These are phyloP conservation scores for Eurytoma californica DNA, from an alignment of 2,888 invertebrate genomes.

Conservation along the genomic window DNA sequence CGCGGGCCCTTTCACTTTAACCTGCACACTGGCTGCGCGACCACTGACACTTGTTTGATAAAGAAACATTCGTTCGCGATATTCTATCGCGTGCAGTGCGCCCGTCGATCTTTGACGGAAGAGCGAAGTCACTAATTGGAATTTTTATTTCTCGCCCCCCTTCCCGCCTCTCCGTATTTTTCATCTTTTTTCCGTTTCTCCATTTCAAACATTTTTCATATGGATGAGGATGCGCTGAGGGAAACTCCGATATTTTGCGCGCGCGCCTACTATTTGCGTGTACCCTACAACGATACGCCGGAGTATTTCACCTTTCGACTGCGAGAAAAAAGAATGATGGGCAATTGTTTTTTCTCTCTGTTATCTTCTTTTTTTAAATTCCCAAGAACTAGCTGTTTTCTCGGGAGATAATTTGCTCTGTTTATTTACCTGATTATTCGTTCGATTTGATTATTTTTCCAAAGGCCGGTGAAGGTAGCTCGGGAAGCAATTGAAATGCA, in stretches of 20 bases:
- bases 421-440: no score
- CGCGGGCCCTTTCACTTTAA: background rate
- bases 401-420: no score
- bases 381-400: no score
- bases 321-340: no score
- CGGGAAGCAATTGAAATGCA: no score
- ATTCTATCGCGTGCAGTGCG: background rate
- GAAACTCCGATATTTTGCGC: background rate
- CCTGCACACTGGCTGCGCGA: background rate
- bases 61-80: background rate
- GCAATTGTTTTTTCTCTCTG: no score
- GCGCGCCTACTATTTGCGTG: no score
- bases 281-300: no score
- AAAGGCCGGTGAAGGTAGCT: no score
- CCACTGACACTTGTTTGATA: conserved; percentile 5
- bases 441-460: no score
- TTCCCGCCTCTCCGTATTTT: background rate
- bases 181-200: background rate
- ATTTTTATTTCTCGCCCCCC: background rate
- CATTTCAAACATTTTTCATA: conserved; percentile 1
- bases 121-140: conserved; percentile 20
- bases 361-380: no score
- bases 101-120: conserved; percentile 3
- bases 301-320: no score
- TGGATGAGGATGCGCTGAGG: background rate